Percentiles rank a stretch among this genome's conserved stretches.
Conservation (phyloP, 2,797 vertebrate species). For the Sebastes trivittatus region DNA sequence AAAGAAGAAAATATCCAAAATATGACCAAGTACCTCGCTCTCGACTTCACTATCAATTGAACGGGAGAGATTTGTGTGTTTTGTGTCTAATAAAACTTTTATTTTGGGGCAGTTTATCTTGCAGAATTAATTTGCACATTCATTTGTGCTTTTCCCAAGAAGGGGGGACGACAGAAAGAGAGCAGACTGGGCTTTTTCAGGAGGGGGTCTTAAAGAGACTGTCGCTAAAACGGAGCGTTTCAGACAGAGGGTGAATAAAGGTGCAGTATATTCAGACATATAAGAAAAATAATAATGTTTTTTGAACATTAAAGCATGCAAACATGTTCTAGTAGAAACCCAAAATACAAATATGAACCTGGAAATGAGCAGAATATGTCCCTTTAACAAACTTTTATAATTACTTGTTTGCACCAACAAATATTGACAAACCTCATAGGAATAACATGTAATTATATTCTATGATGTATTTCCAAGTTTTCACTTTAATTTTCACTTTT, state of each 20-base stretch:
- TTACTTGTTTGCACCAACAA: background rate
- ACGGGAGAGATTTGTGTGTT: background rate
- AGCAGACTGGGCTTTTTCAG: too few relatives aligned
- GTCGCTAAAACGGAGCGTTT: fast-evolving
- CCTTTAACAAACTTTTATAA: background rate
- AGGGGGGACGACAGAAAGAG: background rate
- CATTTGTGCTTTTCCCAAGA: background rate
- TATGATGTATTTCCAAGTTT: background rate
- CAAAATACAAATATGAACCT: too few relatives aligned
- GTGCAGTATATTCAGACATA: too few relatives aligned
- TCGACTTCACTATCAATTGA: background rate
- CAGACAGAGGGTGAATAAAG: too few relatives aligned
- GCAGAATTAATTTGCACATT: background rate
- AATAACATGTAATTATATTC: background rate
- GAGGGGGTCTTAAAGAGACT: too few relatives aligned
- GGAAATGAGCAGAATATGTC: too few relatives aligned
- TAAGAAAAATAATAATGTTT: too few relatives aligned
- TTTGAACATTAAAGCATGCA: too few relatives aligned
- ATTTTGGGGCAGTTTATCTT: background rate
- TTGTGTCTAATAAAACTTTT: background rate
- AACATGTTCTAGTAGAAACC: too few relatives aligned
- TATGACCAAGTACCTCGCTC: background rate
- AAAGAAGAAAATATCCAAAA: background rate
- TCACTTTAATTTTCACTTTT: background rate
- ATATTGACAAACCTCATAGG: background rate